Base-by-base conservation (phyloP, 2,888 invertebrate species). In the Andricus quercusramuli region DNA sequence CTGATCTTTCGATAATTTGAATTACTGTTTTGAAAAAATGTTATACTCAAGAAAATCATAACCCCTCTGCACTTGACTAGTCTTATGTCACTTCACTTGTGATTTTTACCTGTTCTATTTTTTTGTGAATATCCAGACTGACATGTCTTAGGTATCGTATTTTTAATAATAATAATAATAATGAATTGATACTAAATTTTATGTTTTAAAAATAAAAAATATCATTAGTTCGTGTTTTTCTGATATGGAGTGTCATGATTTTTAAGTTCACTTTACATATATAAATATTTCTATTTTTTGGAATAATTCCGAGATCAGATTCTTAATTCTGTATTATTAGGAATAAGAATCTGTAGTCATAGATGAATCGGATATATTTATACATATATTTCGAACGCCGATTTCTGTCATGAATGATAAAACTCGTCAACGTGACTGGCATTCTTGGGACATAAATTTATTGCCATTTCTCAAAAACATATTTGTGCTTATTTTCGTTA, bases 381-480 rank as follows among this genome's bases (percentile, higher is more conserved):
- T 70, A 29, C 25, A 15, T 70, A 2, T 47, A 51, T 64, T 25
- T 64, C 17, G 64, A 68, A 25, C 17, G 25, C 13, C 68, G 20
- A 44, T 51, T 20, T 70, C 17, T 70, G 70, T 70, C 68, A 25
- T 47, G 15, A 47, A 70, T 47, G 20, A 47, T 70, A 25, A 70
- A 70, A 70, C 29, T 70, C 29, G 44, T 47, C 13, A 20, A 44
- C 44, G 25, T 47, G 25, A 47, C 47, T 51, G 70, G 47, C 25
- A 70, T 47, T 70, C 47, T 70, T 70, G 25, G 17, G 25, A 20
- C 22, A 47, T 22, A 17, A n/a, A 41, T 66, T 37, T 3, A 65
- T 9, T n/a, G 6, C 15, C 22, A 59, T 17, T 47, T 47, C 47
- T 47, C 47, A 17, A 17, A 17, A 47, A 17, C 47, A 17, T 17